phyloP scores from a whole-genome alignment of 2,113 vertebrate genomes.

The Brachypteracias leptosomus region DNA sequence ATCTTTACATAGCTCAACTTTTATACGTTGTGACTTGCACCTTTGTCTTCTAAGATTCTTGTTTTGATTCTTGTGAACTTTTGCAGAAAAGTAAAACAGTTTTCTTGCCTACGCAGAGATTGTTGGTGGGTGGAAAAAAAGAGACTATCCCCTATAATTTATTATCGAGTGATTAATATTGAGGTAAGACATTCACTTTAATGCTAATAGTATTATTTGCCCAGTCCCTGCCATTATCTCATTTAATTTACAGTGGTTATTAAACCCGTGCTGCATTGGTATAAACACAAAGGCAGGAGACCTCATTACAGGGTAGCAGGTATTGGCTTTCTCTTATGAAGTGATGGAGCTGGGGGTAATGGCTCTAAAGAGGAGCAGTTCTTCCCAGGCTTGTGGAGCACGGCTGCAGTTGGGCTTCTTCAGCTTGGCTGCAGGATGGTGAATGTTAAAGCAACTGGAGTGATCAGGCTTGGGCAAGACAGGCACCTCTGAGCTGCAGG shows the following conservation, averaged over 20 bases:
- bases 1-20: background rate
- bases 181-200: background rate
- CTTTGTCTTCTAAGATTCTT: background rate
- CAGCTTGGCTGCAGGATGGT: constrained; percentile 19
- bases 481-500: constrained; percentile 1
- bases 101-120: background rate
- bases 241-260: constrained; percentile 44
- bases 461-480: background rate
- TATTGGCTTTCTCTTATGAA: constrained; percentile 39
- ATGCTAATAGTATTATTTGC: background rate
- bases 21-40: background rate
- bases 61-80: background rate
- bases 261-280: background rate
- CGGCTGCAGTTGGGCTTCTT: constrained; percentile 13
- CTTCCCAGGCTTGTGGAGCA: background rate
- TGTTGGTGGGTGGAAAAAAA: background rate
- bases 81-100: background rate
- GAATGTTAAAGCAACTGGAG: constrained; percentile 37
- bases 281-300: constrained; percentile 45
- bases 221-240: background rate
- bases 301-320: background rate
- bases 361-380: background rate
- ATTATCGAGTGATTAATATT: background rate
- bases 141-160: background rate
- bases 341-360: background rate